These are phyloP conservation scores for Lasioglossum lativentre DNA, from an alignment of 2,888 invertebrate genomes.

Conservation along the genomic window DNA sequence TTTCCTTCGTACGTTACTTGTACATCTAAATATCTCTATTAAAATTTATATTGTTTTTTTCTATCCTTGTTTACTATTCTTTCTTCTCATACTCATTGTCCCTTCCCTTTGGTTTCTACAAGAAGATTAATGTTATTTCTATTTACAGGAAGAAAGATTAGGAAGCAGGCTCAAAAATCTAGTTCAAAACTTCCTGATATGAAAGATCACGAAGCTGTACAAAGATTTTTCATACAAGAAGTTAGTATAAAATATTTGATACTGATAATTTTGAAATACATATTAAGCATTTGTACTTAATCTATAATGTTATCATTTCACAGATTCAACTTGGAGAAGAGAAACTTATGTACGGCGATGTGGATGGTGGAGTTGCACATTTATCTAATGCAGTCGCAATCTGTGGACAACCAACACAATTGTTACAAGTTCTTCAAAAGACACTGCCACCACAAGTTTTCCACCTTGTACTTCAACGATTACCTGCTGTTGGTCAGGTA, in stretches of 20 bases:
- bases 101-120: neutral
- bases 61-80: neutral
- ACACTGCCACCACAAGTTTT: slow-evolving; percentile 98
- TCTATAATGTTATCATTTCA: slow-evolving; percentile 33
- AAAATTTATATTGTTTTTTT: neutral
- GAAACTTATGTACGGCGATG: slow-evolving; percentile 92
- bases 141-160: slow-evolving; percentile 87
- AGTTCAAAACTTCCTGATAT: slow-evolving; percentile 90
- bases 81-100: too few relatives aligned
- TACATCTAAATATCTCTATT: neutral
- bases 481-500: slow-evolving; percentile 89
- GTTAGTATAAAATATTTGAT: slow-evolving; percentile 69
- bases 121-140: slow-evolving; percentile 23
- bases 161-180: slow-evolving; percentile 85
- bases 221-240: slow-evolving; percentile 93
- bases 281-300: neutral
- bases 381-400: slow-evolving; percentile 98
- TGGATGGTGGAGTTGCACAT: slow-evolving; percentile 97
- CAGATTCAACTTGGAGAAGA: slow-evolving; percentile 98
- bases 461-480: slow-evolving; percentile 93
- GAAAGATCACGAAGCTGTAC: slow-evolving; percentile 96
- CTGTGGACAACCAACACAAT: slow-evolving; percentile 96
- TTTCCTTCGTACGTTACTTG: neutral
- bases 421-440: slow-evolving; percentile 95
- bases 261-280: neutral